Conservation (phyloP, 2,888 invertebrate species). For the Lycophotia porphyrea region DNA sequence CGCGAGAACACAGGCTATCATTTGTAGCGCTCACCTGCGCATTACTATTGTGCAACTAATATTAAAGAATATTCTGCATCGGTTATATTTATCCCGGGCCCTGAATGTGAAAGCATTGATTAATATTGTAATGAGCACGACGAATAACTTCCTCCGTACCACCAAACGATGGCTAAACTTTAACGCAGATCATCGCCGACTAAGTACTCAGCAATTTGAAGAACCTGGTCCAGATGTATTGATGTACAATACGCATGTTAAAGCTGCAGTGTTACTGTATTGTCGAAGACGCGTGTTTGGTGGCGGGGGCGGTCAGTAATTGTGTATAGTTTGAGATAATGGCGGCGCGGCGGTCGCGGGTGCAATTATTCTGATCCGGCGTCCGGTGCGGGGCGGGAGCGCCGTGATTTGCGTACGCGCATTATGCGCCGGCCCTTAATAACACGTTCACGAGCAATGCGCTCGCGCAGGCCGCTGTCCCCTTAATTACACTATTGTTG, state of each 20-base stretch:
- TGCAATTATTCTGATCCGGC: slow-evolving; percentile 85
- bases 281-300: slow-evolving; percentile 40
- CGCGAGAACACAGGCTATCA: slow-evolving; percentile 69
- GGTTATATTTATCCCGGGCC: slow-evolving; percentile 78
- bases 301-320: slow-evolving; percentile 79
- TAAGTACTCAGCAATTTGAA: not conserved
- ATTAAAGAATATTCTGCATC: slow-evolving; percentile 78
- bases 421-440: slow-evolving; percentile 70
- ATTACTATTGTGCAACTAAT: slow-evolving; percentile 80
- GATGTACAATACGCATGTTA: slow-evolving; percentile 34
- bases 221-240: not conserved
- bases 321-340: slow-evolving; percentile 86
- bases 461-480: slow-evolving; percentile 62
- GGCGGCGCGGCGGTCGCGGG: slow-evolving; percentile 76
- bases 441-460: slow-evolving; percentile 65
- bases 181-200: slow-evolving; percentile 17
- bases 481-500: slow-evolving; percentile 70
- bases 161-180: slow-evolving; percentile 28
- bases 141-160: slow-evolving; percentile 72
- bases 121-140: slow-evolving; percentile 88
- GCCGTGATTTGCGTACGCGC: slow-evolving; percentile 84
- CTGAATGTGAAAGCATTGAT: slow-evolving; percentile 83
- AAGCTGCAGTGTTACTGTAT: not conserved
- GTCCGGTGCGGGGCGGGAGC: slow-evolving; percentile 67
- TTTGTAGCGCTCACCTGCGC: slow-evolving; percentile 72